Conservation (phyloP, 1,140 invertebrate genomes). For the Myzus persicae region DNA sequence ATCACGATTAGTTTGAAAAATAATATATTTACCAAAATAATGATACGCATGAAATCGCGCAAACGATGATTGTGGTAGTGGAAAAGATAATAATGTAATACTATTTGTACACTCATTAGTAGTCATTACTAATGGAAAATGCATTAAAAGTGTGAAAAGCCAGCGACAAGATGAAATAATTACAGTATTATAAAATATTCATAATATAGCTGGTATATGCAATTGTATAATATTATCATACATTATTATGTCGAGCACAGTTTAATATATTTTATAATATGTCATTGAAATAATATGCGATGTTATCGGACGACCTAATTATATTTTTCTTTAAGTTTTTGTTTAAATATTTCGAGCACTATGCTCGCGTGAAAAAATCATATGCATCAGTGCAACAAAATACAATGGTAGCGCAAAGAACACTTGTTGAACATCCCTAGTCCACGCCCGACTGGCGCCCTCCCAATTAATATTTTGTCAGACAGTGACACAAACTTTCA, state of each 20-base stretch:
- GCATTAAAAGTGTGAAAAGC: not conserved
- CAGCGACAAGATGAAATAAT: not conserved
- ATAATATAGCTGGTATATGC: not conserved
- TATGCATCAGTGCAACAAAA: not conserved
- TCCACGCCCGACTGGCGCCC: not conserved
- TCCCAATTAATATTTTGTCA: not conserved
- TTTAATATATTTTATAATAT: too few species aligned
- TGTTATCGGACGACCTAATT: not conserved
- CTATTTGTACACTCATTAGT: not conserved
- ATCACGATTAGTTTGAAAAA: not conserved
- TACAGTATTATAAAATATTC: not conserved
- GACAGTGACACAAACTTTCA: not conserved
- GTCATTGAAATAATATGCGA: not conserved
- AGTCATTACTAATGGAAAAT: not conserved
- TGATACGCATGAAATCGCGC: not conserved
- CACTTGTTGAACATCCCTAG: not conserved
- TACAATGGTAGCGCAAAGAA: not conserved
- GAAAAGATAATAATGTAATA: not conserved
- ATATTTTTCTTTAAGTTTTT: not conserved
- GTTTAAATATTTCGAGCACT: not conserved
- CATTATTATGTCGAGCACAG: not conserved
- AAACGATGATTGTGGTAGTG: too few species aligned
- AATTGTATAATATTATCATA: not conserved
- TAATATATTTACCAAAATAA: not conserved
- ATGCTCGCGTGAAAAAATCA: not conserved